Base-by-base conservation (phyloP, 2,888 invertebrate species). In the Beris chalybata region DNA sequence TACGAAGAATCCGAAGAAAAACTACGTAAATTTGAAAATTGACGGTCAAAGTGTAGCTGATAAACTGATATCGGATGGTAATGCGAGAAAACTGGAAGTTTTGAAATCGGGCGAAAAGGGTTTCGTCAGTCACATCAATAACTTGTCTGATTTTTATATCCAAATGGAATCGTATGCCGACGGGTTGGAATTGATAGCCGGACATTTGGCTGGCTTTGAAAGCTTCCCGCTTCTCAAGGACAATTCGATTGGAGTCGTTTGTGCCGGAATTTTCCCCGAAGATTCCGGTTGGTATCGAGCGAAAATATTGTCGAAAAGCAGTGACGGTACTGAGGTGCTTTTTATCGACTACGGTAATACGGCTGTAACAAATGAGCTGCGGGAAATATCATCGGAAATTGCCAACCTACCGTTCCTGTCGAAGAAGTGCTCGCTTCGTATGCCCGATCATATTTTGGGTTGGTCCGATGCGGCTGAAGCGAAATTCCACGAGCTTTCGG, bases 101-200 rank as follows among this genome's bases (percentile, higher is more conserved):
- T 79, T 85, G 1, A 80, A 80, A 64, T 84, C 83, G 43, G 85
- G 79, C 38, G 83, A 84, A 71, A 87, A 86, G 0, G 90, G 90
- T 69, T 91, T 87, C 74, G 86, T 92, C 1, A 89, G 90, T 70
- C 90, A 91, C 73, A 83, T 88, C 0, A 89, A 90, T 75, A 87
- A 88, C 0, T 87, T 91, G 0, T 84, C 85, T 0, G 90, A 92
- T 73, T 93, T 93, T 76, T 92, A 90, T 85, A 85, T 92, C 22
- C 92, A 92, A 74, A 82, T 90, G 69, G 90, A 90, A 73, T 85
- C 86, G n/a, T 84, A 85, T 58, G 80, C 81, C 2, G 78, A 79
- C 53, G 86, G 86, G 6, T 73, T 89, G 44, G 86, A 88, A 68
- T 75, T 84, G 9, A 85, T 89, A 76, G 84, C 85, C 67, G 77